phyloP scores from a whole-genome alignment of 1,140 invertebrate species.

The Ips typographus region DNA sequence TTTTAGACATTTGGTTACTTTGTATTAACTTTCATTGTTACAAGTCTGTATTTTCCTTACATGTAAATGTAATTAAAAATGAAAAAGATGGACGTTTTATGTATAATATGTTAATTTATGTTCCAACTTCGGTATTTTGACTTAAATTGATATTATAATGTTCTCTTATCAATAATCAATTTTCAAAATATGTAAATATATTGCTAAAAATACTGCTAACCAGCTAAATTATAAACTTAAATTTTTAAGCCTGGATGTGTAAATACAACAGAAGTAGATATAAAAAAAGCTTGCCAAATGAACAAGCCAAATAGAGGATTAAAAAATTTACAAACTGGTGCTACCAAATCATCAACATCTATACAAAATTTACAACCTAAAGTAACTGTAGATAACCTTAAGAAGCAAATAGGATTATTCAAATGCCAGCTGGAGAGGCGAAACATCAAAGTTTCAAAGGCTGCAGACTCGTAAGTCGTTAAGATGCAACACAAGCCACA shows the following conservation, averaged over 20 bases:
- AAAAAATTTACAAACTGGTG: conserved; percentile 56
- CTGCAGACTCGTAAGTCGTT: conserved; percentile 86
- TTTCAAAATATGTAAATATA: too few species aligned
- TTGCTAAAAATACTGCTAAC: too few species aligned
- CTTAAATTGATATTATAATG: too few species aligned
- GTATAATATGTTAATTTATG: too few species aligned
- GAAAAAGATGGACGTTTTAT: too few species aligned
- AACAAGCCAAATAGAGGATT: conserved; percentile 66
- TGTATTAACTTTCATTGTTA: too few species aligned
- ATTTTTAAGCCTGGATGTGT: conserved; percentile 87
- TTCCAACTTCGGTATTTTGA: too few species aligned
- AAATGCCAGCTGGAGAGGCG: conserved; percentile 80
- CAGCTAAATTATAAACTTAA: too few species aligned
- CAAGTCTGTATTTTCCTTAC: too few species aligned
- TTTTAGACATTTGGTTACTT: too few species aligned
- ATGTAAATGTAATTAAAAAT: too few species aligned
- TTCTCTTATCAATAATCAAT: too few species aligned
- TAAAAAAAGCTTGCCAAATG: conserved; percentile 92
- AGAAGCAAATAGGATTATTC: conserved; percentile 56
- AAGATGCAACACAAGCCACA: background rate
- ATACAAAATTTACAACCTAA: conserved; percentile 55
- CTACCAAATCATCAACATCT: conserved; percentile 62
- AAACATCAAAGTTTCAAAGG: conserved; percentile 96
- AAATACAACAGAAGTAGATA: conserved; percentile 98
- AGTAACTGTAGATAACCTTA: conserved; percentile 42